phyloP scores from a whole-genome alignment of 2,797 vertebrate genomes.

The Buceros bicornis region DNA sequence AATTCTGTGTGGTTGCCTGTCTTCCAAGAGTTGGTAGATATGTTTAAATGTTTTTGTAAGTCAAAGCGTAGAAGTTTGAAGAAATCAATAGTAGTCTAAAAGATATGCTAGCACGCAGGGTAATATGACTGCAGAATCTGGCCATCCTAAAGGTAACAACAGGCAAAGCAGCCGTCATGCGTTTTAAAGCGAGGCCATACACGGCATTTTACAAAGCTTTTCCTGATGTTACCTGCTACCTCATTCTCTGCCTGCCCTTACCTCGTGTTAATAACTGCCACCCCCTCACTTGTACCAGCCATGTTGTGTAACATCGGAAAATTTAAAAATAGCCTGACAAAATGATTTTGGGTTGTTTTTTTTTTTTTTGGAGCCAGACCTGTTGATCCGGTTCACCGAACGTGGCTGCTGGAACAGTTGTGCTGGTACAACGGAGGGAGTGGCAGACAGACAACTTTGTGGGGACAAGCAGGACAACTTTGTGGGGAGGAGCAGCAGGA shows the following conservation, averaged over 20 bases:
- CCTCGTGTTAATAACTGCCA: constrained; percentile 1
- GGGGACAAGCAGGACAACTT: not conserved
- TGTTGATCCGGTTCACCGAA: constrained; percentile 30
- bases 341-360: not conserved
- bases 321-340: constrained; percentile 56
- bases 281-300: constrained; percentile 34
- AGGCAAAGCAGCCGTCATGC: not conserved
- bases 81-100: not conserved
- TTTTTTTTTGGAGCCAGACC: not conserved
- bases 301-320: not conserved
- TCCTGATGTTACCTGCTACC: not conserved
- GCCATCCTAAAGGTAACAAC: not conserved
- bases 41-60: not conserved
- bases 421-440: not conserved
- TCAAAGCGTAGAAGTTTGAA: not conserved
- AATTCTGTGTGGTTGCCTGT: not conserved
- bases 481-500: not conserved
- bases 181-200: not conserved
- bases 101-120: not conserved
- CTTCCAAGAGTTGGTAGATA: not conserved
- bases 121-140: not conserved
- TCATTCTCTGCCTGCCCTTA: not conserved
- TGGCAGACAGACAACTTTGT: not conserved
- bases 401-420: not conserved
- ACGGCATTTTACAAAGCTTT: not conserved